A percentile compares a stretch with the other conserved stretches of the same genome.
Evolutionary conservation across 2,797 vertebrate genomes (phyloP).

Genomic region (Huso huso): DNA sequence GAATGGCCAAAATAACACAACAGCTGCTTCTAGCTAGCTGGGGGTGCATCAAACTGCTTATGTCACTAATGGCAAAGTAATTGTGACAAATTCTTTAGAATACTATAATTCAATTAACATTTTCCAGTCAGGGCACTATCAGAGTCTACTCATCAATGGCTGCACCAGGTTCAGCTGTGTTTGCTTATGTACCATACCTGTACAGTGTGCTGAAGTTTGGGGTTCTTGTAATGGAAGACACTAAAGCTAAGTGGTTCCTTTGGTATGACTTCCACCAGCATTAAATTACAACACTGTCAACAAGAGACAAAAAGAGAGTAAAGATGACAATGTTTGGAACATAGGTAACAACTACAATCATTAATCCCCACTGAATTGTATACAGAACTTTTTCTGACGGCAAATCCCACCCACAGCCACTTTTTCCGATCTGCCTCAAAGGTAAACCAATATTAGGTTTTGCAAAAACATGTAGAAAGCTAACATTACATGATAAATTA

Average conservation of each 20-base stretch:
- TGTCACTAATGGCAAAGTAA: too few species aligned
- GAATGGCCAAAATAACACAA: too few species aligned
- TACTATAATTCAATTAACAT: too few species aligned
- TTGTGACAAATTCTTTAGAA: too few species aligned
- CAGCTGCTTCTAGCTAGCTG: too few species aligned
- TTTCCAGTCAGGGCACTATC: conserved; percentile 13
- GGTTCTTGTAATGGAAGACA: conserved; percentile 97
- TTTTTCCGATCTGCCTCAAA: rapidly evolving
- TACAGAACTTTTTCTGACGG: too few species aligned
- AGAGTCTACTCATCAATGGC: conserved; percentile 18
- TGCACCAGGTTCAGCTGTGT: conserved; percentile 22
- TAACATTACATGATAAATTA: neutral
- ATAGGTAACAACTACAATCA: too few species aligned
- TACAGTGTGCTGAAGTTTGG: conserved; percentile 95
- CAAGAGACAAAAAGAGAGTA: conserved; percentile 10
- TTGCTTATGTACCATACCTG: conserved; percentile 67
- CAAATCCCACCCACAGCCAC: rapidly evolving
- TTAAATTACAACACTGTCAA: conserved; percentile 88
- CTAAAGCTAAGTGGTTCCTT: conserved; percentile 96
- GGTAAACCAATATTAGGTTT: neutral
- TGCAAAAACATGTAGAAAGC: neutral
- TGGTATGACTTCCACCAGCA: conserved; percentile 94
- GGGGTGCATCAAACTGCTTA: too few species aligned
- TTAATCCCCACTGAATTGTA: too few species aligned
- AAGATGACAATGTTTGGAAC: neutral